Evolutionary conservation across 2,113 vertebrate species (phyloP).

Genomic region (Hucho hucho): DNA sequence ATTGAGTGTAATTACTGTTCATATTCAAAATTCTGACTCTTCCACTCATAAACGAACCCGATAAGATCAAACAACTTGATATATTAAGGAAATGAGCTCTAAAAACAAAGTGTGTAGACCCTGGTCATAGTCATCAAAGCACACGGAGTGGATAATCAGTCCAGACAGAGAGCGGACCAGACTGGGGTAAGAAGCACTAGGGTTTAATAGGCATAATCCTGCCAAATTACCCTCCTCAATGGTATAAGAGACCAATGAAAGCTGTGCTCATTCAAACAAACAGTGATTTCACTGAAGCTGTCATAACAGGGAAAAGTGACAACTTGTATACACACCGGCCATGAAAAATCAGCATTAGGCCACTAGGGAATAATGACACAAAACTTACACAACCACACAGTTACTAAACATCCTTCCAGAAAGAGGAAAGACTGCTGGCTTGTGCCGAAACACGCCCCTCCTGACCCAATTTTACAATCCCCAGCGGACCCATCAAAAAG

Average conservation of each 20-base stretch:
- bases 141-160: not conserved
- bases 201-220: constrained; percentile 1
- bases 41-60: constrained; percentile 41
- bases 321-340: not conserved
- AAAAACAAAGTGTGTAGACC: constrained; percentile 49
- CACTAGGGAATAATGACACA: not conserved
- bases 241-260: constrained; percentile 28
- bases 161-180: constrained; percentile 28
- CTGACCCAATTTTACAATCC: constrained; percentile 52
- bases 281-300: not conserved
- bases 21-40: constrained; percentile 45
- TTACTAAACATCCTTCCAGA: constrained; percentile 28
- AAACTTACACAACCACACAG: constrained; percentile 1
- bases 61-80: constrained; percentile 56
- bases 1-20: constrained; percentile 48
- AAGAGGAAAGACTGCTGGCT: constrained; percentile 24
- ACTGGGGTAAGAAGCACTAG: not conserved
- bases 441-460: constrained; percentile 42
- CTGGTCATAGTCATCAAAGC: constrained; percentile 37
- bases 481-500: constrained; percentile 28
- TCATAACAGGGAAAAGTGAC: not conserved
- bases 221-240: constrained; percentile 24
- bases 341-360: not conserved
- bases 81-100: constrained; percentile 50
- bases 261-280: not conserved